Evolutionary conservation across 2,113 vertebrate species (phyloP), one percentile per base, ranked within the genome.

Genomic region (Gymnarchus niloticus): DNA sequence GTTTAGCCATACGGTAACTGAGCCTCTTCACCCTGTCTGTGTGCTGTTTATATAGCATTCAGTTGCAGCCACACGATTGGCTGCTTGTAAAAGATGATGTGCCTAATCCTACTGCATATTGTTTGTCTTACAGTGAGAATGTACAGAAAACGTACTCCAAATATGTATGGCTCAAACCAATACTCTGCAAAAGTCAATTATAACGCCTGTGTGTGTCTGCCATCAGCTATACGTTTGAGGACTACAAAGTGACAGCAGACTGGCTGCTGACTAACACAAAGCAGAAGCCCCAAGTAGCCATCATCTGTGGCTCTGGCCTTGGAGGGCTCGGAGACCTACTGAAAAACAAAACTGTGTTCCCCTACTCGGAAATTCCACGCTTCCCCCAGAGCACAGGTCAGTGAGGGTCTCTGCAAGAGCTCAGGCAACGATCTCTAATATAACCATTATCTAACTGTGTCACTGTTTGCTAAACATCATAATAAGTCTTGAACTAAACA

Each of bases 281-380:
- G 10, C 87, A 89, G 56, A 88, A 83, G 41, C 95, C 96, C 0
- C 93, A 91, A 87, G 88, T 93, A 0, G 96, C 95, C 84, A 94
- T 96, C 83, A 90, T 97, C 92, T 96, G 96, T 0, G 96, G 96
- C 0, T 96, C 96, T 0, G 96, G 96, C 6, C 92, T 96, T 37
- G 95, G 95, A 0, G 91, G 92, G 0, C 89, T 97, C 89, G 95
- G 94, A 0, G 92, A 95, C 1, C 85, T 89, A 25, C 10, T 97
- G 88, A 87, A 86, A 0, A 90, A 95, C 89, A 94, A 86, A 85
- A 88, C 0, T 0, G 56, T 12, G 2, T 92, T 96, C 83, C 65
- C 33, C 0, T 97, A 96, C 5, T 19, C 92, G 76, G 82, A 94
- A 6, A 96, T 96, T 85, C 96, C 95, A 33, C 87, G 19, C 56